Evolutionary conservation across 2,797 vertebrate genomes (phyloP).

Genomic region (Epinephelus awoara): DNA sequence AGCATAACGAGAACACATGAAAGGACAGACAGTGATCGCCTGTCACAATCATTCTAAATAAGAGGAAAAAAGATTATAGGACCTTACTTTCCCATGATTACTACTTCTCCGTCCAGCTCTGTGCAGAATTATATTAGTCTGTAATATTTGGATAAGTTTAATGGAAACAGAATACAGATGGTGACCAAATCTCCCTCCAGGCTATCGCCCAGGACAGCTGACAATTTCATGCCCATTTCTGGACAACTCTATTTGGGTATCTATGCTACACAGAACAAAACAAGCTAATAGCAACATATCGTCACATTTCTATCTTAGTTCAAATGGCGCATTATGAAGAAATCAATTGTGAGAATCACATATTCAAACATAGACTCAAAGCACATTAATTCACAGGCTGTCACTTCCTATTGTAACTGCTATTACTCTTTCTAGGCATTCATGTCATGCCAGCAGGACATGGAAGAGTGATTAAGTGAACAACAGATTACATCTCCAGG

Average conservation of each 20-base stretch:
- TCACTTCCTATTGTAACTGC: neutral
- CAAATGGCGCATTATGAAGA: slow-evolving; percentile 3
- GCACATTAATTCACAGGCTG: neutral
- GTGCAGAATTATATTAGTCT: slow-evolving; percentile 24
- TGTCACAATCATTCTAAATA: slow-evolving; percentile 17
- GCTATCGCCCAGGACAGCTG: slow-evolving; percentile 54
- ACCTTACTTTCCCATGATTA: slow-evolving; percentile 47
- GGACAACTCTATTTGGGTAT: slow-evolving; percentile 17
- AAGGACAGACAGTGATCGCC: slow-evolving; percentile 8
- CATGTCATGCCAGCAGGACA: slow-evolving; percentile 30
- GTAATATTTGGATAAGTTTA: slow-evolving; percentile 40
- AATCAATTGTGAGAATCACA: neutral
- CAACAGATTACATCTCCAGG: slow-evolving; percentile 59
- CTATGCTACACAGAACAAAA: slow-evolving; percentile 23
- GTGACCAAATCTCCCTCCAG: slow-evolving; percentile 48
- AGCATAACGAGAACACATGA: slow-evolving; percentile 11
- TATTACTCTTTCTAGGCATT: slow-evolving; percentile 10
- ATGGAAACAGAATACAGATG: slow-evolving; percentile 61
- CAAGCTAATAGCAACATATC: neutral
- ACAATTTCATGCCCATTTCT: slow-evolving; percentile 60
- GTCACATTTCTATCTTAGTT: neutral
- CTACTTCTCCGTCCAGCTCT: slow-evolving; percentile 16
- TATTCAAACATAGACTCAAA: slow-evolving; percentile 7
- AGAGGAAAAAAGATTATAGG: slow-evolving; percentile 20
- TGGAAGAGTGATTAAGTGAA: slow-evolving; percentile 46